Base-by-base conservation (phyloP, 2,888 invertebrate species). In the Drosophila mettleri region DNA sequence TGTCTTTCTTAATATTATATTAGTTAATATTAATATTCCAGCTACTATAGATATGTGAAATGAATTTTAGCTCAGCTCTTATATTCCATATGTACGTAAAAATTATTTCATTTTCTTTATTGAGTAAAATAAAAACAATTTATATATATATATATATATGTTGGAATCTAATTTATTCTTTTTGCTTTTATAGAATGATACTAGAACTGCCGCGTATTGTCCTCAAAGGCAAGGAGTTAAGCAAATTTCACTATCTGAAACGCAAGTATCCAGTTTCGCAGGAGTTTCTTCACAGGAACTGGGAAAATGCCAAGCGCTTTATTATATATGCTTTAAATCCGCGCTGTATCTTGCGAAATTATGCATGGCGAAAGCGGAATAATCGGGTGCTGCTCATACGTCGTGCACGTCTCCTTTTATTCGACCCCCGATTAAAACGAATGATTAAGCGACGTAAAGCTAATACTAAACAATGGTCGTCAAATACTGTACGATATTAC, bases 401-500 rank as follows among this genome's bases (percentile, higher is more conserved):
- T 3, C 83, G 89, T 3, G 31, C 80, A 3, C 86, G 89, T 6
- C 60, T 86, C 0, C 58, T 90, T 9, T 72, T 91, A 2, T 91
- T 90, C 39, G 91, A 91, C 80, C 89, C 89, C 20, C 76, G 86
- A 0, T 71, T 88, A 24, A 77, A 85, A 22, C 74, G 76, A 12
- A 81, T 87, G 67, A 86, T 89, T 9, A 88, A 82, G 48, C 66
- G 66, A 0, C 85, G 81, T 1, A 79, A 80, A 45, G 76, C 78
- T 16, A 80, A 90, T 57, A 73, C 87, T 2, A 85, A 81, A 34
- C 86, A 86, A 52, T 91, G 91, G 92, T 91, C 92, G 0, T 64
- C 74, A 4, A 77, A 66, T 2, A 38, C 89, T 54, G 90, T 92
- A 8, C 31, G 64, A 0, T 72, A 89, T 59, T 73, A 86, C 43